Conservation (phyloP, 2,888 invertebrate genomes). For the Ptilodon capucinus region DNA sequence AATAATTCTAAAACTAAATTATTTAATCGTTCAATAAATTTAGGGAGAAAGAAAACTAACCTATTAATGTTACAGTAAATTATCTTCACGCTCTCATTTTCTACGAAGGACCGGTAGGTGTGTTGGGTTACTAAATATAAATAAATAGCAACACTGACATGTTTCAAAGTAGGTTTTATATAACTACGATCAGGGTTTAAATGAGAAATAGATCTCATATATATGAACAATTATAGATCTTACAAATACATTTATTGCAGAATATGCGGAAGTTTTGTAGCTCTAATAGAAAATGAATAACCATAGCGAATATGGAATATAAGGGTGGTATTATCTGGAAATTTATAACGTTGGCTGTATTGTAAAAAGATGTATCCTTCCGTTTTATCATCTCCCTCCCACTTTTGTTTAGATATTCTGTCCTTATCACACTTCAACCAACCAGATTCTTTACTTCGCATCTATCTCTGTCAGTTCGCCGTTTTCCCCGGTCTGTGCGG, state of each 20-base stretch:
- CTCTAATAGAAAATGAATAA: no score
- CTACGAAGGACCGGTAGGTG: not conserved
- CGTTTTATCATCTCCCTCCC: constrained; percentile 56
- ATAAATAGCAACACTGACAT: not conserved
- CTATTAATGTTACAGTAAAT: no score
- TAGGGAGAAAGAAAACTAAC: no score
- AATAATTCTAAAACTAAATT: no score
- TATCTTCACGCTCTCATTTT: not conserved
- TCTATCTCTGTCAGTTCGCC: constrained; percentile 53
- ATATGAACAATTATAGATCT: no score
- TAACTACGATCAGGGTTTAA: no score
- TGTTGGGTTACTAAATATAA: not conserved
- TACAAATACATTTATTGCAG: no score
- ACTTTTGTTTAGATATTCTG: constrained; percentile 42
- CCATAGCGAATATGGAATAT: constrained; percentile 9
- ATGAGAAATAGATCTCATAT: no score
- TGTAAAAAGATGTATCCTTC: constrained; percentile 60
- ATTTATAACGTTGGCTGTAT: constrained; percentile 51
- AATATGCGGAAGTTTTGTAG: no score
- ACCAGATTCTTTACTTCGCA: constrained; percentile 37
- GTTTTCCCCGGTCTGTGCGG: constrained; percentile 30
- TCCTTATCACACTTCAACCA: constrained; percentile 49
- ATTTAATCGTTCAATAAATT: no score
- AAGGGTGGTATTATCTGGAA: constrained; percentile 22
- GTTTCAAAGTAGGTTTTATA: not conserved